Conservation (phyloP, 2,888 invertebrate genomes). For the Drosophila borealis region DNA sequence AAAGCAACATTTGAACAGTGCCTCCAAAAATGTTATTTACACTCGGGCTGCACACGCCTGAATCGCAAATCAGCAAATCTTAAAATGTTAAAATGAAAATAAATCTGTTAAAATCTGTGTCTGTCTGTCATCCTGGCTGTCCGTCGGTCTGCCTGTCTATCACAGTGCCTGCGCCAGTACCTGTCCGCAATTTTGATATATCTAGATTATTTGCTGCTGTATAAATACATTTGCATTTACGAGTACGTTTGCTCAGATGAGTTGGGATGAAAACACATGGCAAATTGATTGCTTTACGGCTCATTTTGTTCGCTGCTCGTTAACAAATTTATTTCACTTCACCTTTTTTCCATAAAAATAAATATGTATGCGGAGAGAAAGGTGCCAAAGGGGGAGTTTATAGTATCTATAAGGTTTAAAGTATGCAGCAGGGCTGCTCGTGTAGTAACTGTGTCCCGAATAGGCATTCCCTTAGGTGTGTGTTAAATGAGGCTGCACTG, state of each 20-base stretch:
- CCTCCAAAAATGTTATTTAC: conserved; percentile 60
- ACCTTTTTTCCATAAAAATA: conserved; percentile 39
- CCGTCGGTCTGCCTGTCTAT: background rate
- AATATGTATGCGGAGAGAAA: conserved; percentile 11
- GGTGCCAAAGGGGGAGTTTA: too few species aligned
- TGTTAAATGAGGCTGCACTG: background rate
- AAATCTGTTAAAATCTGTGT: conserved; percentile 47
- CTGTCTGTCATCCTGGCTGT: background rate
- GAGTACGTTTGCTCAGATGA: conserved; percentile 48
- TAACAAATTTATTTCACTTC: conserved; percentile 62
- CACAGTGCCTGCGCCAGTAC: conserved; percentile 25
- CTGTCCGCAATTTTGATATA: conserved; percentile 28
- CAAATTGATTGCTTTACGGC: conserved; percentile 80
- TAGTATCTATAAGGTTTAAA: too few species aligned
- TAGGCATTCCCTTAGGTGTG: too few species aligned
- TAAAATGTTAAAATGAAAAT: conserved; percentile 53
- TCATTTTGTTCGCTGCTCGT: conserved; percentile 75
- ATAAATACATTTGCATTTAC: conserved; percentile 65
- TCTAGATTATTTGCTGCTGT: conserved; percentile 54
- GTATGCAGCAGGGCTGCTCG: too few species aligned
- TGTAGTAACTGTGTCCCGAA: too few species aligned
- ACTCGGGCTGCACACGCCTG: conserved; percentile 32
- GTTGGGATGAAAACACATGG: conserved; percentile 67
- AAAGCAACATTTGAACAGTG: conserved; percentile 33
- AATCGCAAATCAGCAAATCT: conserved; percentile 11